Percentiles rank a stretch among this genome's conserved stretches.
phyloP scores from a whole-genome alignment of 37 sponge, comb jelly and placozoan genomes.

The Hexactinellida sp. region DNA sequence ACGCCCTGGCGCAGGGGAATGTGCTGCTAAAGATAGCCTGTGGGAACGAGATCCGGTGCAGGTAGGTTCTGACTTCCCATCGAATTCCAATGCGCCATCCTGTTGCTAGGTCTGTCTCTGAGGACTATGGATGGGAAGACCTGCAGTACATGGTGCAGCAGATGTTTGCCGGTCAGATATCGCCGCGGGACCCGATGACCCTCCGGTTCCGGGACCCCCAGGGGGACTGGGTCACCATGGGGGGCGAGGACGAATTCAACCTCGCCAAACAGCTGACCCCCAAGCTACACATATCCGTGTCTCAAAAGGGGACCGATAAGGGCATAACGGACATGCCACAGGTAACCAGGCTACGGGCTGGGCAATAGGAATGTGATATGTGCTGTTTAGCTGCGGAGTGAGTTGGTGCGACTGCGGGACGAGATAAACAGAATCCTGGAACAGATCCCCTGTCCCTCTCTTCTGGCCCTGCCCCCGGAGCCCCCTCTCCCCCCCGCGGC shows the following conservation, averaged over 20 bases:
- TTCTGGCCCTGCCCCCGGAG: too few relatives aligned
- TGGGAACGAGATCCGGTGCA: not conserved
- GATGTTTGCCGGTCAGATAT: not conserved
- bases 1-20: conserved; percentile 1
- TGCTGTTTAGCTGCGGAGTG: not conserved
- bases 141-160: not conserved
- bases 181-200: not conserved
- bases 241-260: not conserved
- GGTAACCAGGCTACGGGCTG: too few relatives aligned
- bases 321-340: not conserved
- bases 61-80: not conserved
- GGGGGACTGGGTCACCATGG: not conserved
- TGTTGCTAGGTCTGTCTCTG: not conserved
- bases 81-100: not conserved
- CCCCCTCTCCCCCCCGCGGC: too few relatives aligned
- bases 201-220: not conserved
- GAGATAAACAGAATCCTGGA: not conserved
- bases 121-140: conserved; percentile 13
- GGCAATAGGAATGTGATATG: not conserved
- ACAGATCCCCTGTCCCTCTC: not conserved
- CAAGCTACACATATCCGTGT: not conserved
- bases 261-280: not conserved
- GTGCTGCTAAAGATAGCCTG: not conserved
- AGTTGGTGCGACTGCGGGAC: not conserved
- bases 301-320: not conserved